Evolutionary conservation across 2,797 vertebrate species (phyloP).

Genomic region (Anguilla pacifica): DNA sequence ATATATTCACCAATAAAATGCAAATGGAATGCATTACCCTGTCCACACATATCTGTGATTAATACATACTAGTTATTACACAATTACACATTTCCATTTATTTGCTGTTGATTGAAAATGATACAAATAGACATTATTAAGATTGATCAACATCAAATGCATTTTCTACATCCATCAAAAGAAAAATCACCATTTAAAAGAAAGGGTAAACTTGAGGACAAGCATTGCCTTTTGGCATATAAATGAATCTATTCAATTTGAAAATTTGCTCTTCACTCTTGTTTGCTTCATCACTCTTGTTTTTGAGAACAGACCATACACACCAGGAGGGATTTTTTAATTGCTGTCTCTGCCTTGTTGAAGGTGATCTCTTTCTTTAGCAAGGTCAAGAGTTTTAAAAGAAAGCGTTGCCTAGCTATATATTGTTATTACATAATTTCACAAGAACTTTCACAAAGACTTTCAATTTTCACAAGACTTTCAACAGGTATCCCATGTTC

Average conservation of each 20-base stretch:
- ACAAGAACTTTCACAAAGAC: not conserved
- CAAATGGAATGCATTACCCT: not conserved
- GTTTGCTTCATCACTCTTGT: not conserved
- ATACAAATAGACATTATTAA: not conserved
- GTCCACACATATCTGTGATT: not conserved
- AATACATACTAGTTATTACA: not conserved
- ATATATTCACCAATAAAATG: slow-evolving; percentile 45
- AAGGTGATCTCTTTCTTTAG: not conserved
- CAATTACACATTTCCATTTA: not conserved
- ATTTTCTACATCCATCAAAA: not conserved
- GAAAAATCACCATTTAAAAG: not conserved
- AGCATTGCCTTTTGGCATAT: not conserved
- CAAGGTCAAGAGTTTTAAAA: not conserved
- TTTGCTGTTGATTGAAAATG: slow-evolving; percentile 2
- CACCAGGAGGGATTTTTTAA: not conserved
- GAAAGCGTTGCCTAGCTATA: slow-evolving; percentile 18
- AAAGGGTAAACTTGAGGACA: not conserved
- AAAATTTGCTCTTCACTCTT: not conserved
- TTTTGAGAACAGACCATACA: not conserved
- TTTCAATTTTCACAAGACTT: slow-evolving; percentile 14
- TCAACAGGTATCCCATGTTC: slow-evolving; percentile 31
- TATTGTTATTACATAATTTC: slow-evolving; percentile 39
- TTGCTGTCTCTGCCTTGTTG: not conserved
- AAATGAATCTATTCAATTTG: not conserved
- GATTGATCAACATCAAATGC: not conserved